Base-by-base conservation (phyloP, 2,888 invertebrate species). In the Aphrophora alni region DNA sequence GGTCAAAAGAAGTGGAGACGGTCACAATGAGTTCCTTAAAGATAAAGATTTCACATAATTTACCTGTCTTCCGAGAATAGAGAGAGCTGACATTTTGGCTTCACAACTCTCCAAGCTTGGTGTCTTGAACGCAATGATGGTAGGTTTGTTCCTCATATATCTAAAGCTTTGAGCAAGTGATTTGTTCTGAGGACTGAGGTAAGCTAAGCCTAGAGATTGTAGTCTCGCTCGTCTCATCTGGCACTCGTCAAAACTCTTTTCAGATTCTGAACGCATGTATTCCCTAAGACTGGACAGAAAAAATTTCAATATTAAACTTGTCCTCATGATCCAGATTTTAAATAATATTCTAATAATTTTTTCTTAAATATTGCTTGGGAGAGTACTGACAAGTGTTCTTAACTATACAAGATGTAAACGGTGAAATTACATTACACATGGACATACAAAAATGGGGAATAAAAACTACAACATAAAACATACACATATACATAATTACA, bases 101-200 rank as follows among this genome's bases (percentile, higher is more conserved):
- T 95, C 93, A 85, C 91, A 92, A 85, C 92, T 92, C 84, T 95
- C 95, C 79, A 93, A 88, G 87, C 93, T 94, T 0, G 96, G 96
- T 0, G 96, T 95, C 88, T 95, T 95, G 87, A 96, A 95, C 0
- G 95, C 95, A 75, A 97, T 95, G 83, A 97, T 95, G 0, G 95
- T 95, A 0, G 97, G 97, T 86, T 97, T 97, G 84, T 93, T 93
- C 71, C 97, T 89, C 95, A 97, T 95, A 87, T 96, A 97, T n/a
- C 96, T 91, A 88, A 96, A 96, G 87, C 95, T 95, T 86, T 95
- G 95, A 0, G 95, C 95, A 82, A 96, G 88, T 0, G 94, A 94
- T 85, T 93, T 93, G 87, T 95, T 94, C 87, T 94, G 95, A 0
- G 95, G 95, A 86, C 93, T 93, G 72, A 93, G 88, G 87, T 94